phyloP scores from a whole-genome alignment of 1,140 invertebrate species.

The Orchestia grillus region DNA sequence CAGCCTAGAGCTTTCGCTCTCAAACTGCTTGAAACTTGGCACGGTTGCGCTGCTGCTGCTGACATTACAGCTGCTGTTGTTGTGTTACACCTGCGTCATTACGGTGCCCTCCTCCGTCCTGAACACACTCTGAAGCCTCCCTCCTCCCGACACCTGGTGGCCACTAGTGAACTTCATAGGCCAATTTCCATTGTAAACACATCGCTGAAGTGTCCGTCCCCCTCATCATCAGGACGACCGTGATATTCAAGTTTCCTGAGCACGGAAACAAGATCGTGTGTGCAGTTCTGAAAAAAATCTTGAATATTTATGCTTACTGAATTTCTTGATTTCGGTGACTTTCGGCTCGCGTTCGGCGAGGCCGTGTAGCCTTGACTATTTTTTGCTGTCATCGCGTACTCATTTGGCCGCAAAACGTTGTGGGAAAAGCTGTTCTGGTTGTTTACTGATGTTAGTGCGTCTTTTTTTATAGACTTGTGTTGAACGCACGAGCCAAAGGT shows the following conservation, averaged over 20 bases:
- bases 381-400: neutral
- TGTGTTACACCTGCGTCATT: slow-evolving; percentile 24
- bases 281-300: neutral
- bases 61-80: slow-evolving; percentile 25
- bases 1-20: neutral
- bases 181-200: neutral
- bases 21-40: neutral
- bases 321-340: neutral
- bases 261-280: neutral
- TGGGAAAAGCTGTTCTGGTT: neutral
- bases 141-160: neutral
- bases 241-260: neutral
- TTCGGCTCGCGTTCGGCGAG: neutral
- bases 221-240: neutral
- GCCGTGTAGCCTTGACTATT: neutral
- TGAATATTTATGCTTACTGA: too few species aligned
- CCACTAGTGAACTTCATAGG: neutral
- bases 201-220: neutral
- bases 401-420: neutral
- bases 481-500: too few species aligned
- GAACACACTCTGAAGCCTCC: neutral
- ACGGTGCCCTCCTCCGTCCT: neutral
- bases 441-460: neutral
- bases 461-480: neutral
- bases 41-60: neutral